Evolutionary conservation across 2,113 vertebrate species (phyloP), one percentile per base, ranked within the genome.

Genomic region (Recurvirostra avosetta): DNA sequence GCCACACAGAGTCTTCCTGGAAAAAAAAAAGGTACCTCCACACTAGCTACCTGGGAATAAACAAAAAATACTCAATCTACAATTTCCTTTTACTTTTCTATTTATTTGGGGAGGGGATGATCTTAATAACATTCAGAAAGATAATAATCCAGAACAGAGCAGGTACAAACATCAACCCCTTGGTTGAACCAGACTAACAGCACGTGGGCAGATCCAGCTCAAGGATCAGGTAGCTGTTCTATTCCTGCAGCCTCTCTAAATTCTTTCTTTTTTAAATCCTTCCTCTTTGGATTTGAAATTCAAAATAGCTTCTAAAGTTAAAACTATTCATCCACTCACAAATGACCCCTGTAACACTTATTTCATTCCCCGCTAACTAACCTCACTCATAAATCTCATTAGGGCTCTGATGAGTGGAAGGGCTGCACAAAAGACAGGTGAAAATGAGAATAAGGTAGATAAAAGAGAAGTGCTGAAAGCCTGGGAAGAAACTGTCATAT

Each of bases 381-480:
- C 34, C 73, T 91, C 85, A 77, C 86, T 91, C 63, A 53, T 34
- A 86, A 95, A 92, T 93, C 96, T 94, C 95, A 92, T 87, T 93
- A 74, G 32, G 6, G 55, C 38, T 83, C 21, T 77, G 74, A 87
- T 66, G 59, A 81, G 50, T 30, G 36, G 53, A 90, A 76, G 8
- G 36, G 34, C 85, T 88, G 23, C 67, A 78, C 22, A 88, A 88
- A 83, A 85, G 87, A 80, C 13, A 68, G 41, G 67, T 58, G 63
- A 66, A 81, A 75, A 82, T 61, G 71, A 76, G 56, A 94, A 74
- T 43, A 77, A 53, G 43, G 38, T 14, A 86, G 89, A 67, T 63
- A 30, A 91, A 87, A 73, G 36, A 76, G 55, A 93, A 92, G 50
- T 20, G 34, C 30, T 67, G 52, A 90, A 91, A 78, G 41, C 25